A percentile compares a stretch with the other conserved stretches of the same genome.
Evolutionary conservation across 2,888 invertebrate genomes (phyloP).

Genomic region (Agrotis clavis): DNA sequence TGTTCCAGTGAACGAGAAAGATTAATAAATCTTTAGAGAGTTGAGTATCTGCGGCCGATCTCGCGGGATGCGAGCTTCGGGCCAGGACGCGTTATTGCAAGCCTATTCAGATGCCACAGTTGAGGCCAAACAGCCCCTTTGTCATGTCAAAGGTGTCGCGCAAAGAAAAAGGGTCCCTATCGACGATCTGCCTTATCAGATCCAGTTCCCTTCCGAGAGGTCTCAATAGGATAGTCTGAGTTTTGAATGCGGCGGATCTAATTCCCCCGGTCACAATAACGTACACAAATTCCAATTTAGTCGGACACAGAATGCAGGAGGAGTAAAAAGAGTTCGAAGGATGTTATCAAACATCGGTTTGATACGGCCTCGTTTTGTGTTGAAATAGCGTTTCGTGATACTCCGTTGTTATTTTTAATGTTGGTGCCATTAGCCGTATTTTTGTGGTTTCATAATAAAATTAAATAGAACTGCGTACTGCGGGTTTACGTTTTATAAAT

Average conservation of each 20-base stretch:
- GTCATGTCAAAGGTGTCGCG: constrained; percentile 91
- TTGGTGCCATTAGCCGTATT: constrained; percentile 50
- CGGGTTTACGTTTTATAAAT: constrained; percentile 15
- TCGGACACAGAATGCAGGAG: constrained; percentile 77
- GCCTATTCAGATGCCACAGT: constrained; percentile 90
- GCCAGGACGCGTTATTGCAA: constrained; percentile 90
- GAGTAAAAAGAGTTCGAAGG: constrained; percentile 79
- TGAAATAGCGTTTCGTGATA: constrained; percentile 70
- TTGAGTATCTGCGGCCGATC: constrained; percentile 89
- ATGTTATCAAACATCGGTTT: constrained; percentile 78
- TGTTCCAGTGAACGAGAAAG: constrained; percentile 88
- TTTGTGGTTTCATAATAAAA: constrained; percentile 51
- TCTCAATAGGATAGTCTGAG: constrained; percentile 89
- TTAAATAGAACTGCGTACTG: constrained; percentile 34
- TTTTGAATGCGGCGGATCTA: constrained; percentile 89
- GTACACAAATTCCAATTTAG: constrained; percentile 86
- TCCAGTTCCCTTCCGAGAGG: constrained; percentile 90
- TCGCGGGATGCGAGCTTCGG: constrained; percentile 88
- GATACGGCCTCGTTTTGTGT: constrained; percentile 73
- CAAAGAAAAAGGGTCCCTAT: constrained; percentile 90
- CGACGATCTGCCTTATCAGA: constrained; percentile 90
- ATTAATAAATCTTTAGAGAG: constrained; percentile 90
- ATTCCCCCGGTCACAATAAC: constrained; percentile 88
- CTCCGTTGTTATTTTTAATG: constrained; percentile 69
- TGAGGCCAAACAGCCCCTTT: constrained; percentile 90